A percentile compares a stretch with the other conserved stretches of the same genome.
phyloP scores from a whole-genome alignment of 2,797 vertebrate genomes.

The Lemur catta region DNA sequence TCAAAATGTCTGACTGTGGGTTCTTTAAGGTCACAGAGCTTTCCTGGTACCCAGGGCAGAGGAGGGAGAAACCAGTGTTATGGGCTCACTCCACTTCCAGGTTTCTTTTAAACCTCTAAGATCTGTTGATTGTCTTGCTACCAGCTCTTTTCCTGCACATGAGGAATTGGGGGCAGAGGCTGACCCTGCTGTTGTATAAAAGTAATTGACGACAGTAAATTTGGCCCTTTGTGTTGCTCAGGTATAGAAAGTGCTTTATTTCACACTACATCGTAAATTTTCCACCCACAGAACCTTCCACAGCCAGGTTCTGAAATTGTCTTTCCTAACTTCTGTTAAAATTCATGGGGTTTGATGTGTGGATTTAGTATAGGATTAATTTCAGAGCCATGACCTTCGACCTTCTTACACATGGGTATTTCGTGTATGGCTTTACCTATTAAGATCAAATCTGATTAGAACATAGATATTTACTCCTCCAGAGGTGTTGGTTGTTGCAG shows the following conservation, averaged over 20 bases:
- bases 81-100: neutral
- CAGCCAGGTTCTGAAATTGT: conserved; percentile 64
- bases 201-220: conserved; percentile 67
- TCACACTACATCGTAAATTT: conserved; percentile 64
- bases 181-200: conserved; percentile 58
- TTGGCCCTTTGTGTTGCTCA: conserved; percentile 57
- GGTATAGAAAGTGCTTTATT: conserved; percentile 63
- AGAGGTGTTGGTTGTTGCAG: neutral
- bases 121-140: conserved; percentile 57
- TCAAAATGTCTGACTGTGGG: neutral
- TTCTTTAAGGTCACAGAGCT: neutral
- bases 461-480: conserved; percentile 21
- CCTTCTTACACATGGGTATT: conserved; percentile 17
- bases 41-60: neutral
- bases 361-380: conserved; percentile 64
- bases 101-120: conserved; percentile 19
- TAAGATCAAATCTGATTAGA: conserved; percentile 60
- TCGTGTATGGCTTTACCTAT: conserved; percentile 40
- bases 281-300: no score
- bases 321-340: conserved; percentile 65
- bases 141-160: conserved; percentile 41
- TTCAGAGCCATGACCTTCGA: conserved; percentile 49
- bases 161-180: conserved; percentile 58
- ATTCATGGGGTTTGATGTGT: conserved; percentile 55
- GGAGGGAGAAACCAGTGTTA: neutral